Evolutionary conservation across 2,797 vertebrate species (phyloP).

Genomic region (Sebastes kiyomatsui): DNA sequence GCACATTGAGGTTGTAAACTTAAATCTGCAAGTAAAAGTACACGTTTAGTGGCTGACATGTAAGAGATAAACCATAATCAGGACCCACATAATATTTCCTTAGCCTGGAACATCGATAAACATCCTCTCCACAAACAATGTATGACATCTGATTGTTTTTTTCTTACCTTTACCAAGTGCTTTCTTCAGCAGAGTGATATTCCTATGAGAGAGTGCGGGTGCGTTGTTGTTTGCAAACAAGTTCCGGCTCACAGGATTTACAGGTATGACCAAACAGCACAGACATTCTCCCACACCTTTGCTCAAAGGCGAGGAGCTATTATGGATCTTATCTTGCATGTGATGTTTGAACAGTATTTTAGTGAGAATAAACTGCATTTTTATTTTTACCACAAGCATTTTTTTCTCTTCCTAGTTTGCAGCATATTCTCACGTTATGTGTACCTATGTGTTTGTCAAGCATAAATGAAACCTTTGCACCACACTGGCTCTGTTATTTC

Average conservation of each 20-base stretch:
- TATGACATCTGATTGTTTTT: neutral
- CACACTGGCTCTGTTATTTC: neutral
- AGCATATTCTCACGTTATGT: neutral
- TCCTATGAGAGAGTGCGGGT: neutral
- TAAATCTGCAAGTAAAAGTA: neutral
- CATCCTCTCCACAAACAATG: neutral
- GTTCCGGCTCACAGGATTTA: conserved; percentile 6
- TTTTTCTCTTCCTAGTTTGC: neutral
- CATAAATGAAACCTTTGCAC: neutral
- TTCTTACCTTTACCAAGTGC: conserved; percentile 19
- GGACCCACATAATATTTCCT: neutral
- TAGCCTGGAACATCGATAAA: neutral
- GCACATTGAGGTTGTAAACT: neutral
- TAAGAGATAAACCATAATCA: neutral
- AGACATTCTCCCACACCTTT: neutral
- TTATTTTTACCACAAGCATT: no score
- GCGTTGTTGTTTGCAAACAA: neutral
- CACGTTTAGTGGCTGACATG: neutral
- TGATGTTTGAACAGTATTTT: neutral
- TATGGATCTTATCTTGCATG: neutral
- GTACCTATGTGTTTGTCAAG: neutral
- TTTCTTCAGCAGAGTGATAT: neutral
- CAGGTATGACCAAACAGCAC: neutral
- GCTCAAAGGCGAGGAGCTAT: neutral
- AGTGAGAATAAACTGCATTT: neutral